Base-by-base conservation (phyloP, 1,140 invertebrate genomes). In the silkworm (Bombyx mori) region DNA sequence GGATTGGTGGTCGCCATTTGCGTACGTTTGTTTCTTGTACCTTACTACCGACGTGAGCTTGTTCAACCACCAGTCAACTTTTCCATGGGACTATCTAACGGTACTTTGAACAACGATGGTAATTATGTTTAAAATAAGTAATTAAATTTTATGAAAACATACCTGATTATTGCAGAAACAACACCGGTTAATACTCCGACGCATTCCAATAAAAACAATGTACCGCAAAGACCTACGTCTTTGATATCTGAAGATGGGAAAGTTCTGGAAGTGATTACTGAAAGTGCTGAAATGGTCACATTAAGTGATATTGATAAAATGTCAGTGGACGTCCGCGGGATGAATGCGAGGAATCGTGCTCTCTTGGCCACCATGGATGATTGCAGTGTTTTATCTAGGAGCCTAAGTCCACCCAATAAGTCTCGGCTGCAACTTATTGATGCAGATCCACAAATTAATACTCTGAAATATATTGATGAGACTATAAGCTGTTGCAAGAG, bases 11-110 rank as follows among this genome's bases (percentile, higher is more conserved):
- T 92, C 46, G 93, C 92, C 42, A 12, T 94, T 1, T 69, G 94
- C 50, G 94, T 98, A 7, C 92, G 93, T 64, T 68, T 94, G 42
- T 87, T 95, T 50, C 88, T 98, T 10, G 97, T 98, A 18, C 97
- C 97, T 12, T 90, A 93, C 79, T 93, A 96, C 71, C 89, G 92
- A 22, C 92, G 90, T 49, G 90, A 90, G 56, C 93, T 97, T 58
- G 58, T 71, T 10, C 71, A 75, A 8, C 74, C 90, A 60, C 80
- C 84, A 18, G 91, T 93, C 26, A 92, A 92, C 78, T 93, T 93
- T 76, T 91, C 91, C 47, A 89, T 93, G 55, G 92, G 92, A 63
- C 86, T 91, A 71, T 93, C 92, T 6, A 89, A 91, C 72, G 92
- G 92, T 92, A 88, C 82, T 60, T 43, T 4, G 26, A 53, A 42